Conservation (phyloP, 2,113 vertebrate genomes). For the Forbesichthys agassizii region DNA sequence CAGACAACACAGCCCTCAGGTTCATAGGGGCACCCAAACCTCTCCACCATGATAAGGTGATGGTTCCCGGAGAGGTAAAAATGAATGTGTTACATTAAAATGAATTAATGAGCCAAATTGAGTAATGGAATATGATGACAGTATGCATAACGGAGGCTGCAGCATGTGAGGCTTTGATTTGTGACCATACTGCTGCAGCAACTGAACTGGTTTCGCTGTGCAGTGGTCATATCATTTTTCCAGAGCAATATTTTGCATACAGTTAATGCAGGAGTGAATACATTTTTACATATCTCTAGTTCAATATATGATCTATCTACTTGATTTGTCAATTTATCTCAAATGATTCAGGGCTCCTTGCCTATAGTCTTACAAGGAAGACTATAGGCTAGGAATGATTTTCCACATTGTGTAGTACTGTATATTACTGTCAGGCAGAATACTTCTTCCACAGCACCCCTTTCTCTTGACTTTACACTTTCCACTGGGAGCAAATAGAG, state of each 20-base stretch:
- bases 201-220: too few relatives aligned
- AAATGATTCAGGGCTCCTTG: neutral
- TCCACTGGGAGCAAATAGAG: neutral
- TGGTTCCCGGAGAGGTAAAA: too few relatives aligned
- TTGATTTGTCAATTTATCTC: neutral
- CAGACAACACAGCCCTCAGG: too few relatives aligned
- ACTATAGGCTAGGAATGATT: neutral
- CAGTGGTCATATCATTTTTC: too few relatives aligned
- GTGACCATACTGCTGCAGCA: too few relatives aligned
- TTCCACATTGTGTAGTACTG: neutral
- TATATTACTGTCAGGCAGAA: neutral
- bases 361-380: neutral
- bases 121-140: neutral
- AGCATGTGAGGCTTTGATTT: neutral
- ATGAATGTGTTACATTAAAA: neutral
- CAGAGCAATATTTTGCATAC: neutral
- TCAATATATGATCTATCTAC: neutral
- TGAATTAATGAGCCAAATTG: neutral
- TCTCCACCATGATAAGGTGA: too few relatives aligned
- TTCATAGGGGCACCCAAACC: too few relatives aligned
- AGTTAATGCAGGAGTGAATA: neutral
- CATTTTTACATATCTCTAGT: neutral
- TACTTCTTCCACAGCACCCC: neutral
- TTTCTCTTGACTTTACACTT: neutral
- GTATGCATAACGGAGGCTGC: neutral